These are phyloP conservation scores for Patella vulgata DNA, from an alignment of 1,140 invertebrate genomes.

Conservation along the genomic window DNA sequence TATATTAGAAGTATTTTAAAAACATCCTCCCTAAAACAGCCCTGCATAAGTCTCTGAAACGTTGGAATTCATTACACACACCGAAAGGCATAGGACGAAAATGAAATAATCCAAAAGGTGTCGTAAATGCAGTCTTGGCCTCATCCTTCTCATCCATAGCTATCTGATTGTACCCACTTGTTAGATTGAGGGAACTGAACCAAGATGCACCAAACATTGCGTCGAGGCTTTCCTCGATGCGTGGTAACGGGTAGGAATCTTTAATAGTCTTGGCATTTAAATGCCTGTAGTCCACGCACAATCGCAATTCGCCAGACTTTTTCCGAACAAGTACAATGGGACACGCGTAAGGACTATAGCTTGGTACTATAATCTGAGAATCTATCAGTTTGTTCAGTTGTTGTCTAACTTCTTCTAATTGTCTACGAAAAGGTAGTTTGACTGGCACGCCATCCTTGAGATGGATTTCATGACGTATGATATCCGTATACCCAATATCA, in stretches of 20 bases:
- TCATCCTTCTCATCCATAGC: slow-evolving; percentile 50
- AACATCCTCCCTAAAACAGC: slow-evolving; percentile 54
- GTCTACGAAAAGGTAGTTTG: not conserved
- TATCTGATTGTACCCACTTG: slow-evolving; percentile 58
- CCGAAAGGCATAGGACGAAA: slow-evolving; percentile 58
- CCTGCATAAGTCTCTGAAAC: slow-evolving; percentile 69
- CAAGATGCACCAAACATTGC: slow-evolving; percentile 55
- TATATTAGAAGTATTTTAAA: slow-evolving; percentile 33
- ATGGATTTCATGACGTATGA: slow-evolving; percentile 63
- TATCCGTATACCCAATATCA: slow-evolving; percentile 63
- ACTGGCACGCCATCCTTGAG: not conserved
- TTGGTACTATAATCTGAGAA: not conserved
- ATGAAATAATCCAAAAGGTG: slow-evolving; percentile 28
- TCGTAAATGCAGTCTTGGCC: slow-evolving; percentile 58
- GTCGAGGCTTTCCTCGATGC: slow-evolving; percentile 67
- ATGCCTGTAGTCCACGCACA: slow-evolving; percentile 21
- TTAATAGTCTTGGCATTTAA: slow-evolving; percentile 65
- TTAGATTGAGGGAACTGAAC: slow-evolving; percentile 67
- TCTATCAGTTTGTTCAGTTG: not conserved
- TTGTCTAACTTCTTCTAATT: not conserved
- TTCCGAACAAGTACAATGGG: not conserved
- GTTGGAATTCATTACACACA: slow-evolving; percentile 62
- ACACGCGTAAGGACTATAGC: too few relatives aligned
- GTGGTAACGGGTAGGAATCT: slow-evolving; percentile 70
- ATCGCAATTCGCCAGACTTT: not conserved